These are phyloP conservation scores for Apodemia zela DNA, from an alignment of 2,888 invertebrate species.

Conservation along the genomic window DNA sequence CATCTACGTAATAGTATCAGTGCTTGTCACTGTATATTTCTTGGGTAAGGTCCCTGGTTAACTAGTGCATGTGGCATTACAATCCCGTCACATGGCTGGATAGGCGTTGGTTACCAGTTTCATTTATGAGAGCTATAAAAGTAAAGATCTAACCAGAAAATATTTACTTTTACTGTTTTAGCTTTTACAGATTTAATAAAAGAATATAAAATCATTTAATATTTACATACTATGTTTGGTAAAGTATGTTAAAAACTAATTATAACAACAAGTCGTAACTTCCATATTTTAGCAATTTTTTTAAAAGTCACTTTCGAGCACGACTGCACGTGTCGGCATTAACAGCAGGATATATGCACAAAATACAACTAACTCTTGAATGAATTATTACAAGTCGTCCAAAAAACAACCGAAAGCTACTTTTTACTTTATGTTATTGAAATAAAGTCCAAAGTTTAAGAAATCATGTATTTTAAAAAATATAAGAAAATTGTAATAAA, in stretches of 20 bases:
- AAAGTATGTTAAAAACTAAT: background rate
- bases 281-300: background rate
- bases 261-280: background rate
- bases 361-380: conserved; percentile 32
- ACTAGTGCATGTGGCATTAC: too few species aligned
- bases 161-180: too few species aligned
- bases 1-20: background rate
- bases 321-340: conserved; percentile 30
- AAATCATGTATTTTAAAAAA: background rate
- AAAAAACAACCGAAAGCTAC: background rate
- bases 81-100: too few species aligned
- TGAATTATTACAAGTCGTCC: conserved; percentile 29
- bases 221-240: background rate
- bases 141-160: too few species aligned
- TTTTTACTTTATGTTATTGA: conserved; percentile 8
- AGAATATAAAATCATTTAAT: background rate
- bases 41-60: too few species aligned
- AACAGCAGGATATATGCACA: conserved; percentile 30
- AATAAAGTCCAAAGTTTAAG: background rate
- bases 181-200: too few species aligned
- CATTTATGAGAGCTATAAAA: too few species aligned
- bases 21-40: too few species aligned
- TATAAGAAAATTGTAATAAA: conserved; percentile 2
- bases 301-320: conserved; percentile 21
- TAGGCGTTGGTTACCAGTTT: too few species aligned